Conservation (phyloP, 2,797 vertebrate genomes). For the Phataginus tricuspis region DNA sequence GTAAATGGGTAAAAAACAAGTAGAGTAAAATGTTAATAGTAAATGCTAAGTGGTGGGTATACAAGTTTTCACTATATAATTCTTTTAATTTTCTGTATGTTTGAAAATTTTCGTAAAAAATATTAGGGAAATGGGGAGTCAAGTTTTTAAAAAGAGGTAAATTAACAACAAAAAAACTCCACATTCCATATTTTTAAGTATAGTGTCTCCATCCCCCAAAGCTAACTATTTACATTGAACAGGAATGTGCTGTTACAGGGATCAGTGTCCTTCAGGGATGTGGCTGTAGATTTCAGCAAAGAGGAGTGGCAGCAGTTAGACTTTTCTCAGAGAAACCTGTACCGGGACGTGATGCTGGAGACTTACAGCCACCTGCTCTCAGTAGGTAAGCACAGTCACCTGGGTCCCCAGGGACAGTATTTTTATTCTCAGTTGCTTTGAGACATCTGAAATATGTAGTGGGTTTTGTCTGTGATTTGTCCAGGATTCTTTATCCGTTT, state of each 20-base stretch:
- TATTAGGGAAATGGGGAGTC: background rate
- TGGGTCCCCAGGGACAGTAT: background rate
- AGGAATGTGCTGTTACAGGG: constrained; percentile 57
- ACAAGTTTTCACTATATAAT: background rate
- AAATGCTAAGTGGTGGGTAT: background rate
- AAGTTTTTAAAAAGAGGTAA: background rate
- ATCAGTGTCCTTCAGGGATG: constrained; percentile 71
- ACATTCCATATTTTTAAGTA: background rate
- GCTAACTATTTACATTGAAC: constrained; percentile 37
- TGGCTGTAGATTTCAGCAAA: constrained; percentile 73
- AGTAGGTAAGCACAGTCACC: constrained; percentile 56
- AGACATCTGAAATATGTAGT: background rate
- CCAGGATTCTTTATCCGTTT: background rate
- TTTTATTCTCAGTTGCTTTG: background rate
- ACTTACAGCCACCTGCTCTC: constrained; percentile 68
- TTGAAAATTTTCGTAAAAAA: background rate
- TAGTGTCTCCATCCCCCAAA: background rate
- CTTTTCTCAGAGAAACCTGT: constrained; percentile 65
- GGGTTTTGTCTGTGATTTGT: background rate
- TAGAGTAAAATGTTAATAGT: background rate
- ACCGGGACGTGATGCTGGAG: constrained; percentile 73
- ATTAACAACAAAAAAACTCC: background rate
- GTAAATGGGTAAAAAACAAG: background rate
- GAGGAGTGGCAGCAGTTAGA: constrained; percentile 74
- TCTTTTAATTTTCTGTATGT: background rate